phyloP scores from a whole-genome alignment of 2,113 vertebrate genomes.

The Austrofundulus limnaeus region DNA sequence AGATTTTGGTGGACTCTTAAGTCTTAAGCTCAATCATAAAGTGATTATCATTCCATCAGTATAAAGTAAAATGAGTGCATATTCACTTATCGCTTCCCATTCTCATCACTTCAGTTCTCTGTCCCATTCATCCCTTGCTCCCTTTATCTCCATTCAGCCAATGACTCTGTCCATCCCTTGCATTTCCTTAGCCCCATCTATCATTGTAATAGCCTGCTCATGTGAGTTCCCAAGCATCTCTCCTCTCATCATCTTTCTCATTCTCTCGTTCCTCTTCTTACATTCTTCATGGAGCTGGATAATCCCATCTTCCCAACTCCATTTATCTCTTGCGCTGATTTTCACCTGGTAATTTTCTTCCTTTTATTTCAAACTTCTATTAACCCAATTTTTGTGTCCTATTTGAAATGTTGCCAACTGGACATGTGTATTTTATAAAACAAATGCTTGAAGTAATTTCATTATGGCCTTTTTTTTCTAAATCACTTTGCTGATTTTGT shows the following conservation, averaged over 20 bases:
- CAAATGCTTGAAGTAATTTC: background rate
- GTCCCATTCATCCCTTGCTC: constrained; percentile 8
- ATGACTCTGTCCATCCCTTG: constrained; percentile 20
- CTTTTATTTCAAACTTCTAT: constrained; percentile 10
- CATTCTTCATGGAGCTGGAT: constrained; percentile 35
- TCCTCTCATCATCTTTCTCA: constrained; percentile 47
- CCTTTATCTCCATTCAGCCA: constrained; percentile 39
- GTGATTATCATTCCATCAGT: too few species aligned
- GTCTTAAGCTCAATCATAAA: too few species aligned
- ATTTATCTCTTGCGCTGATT: constrained; percentile 37
- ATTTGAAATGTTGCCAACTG: constrained; percentile 3
- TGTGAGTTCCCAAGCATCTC: constrained; percentile 38
- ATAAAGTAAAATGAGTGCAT: background rate
- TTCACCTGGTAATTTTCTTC: background rate
- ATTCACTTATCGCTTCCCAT: background rate
- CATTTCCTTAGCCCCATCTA: constrained; percentile 42
- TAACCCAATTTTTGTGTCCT: constrained; percentile 4
- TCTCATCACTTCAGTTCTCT: background rate
- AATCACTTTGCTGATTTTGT: too few species aligned
- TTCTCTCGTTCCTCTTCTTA: constrained; percentile 38
- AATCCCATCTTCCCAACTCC: constrained; percentile 48
- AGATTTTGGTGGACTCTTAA: too few species aligned
- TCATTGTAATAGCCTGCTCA: constrained; percentile 56
- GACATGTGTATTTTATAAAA: background rate
- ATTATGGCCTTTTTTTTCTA: background rate